Conservation (phyloP, 2,113 vertebrate genomes). For the Nansenia antarctica region DNA sequence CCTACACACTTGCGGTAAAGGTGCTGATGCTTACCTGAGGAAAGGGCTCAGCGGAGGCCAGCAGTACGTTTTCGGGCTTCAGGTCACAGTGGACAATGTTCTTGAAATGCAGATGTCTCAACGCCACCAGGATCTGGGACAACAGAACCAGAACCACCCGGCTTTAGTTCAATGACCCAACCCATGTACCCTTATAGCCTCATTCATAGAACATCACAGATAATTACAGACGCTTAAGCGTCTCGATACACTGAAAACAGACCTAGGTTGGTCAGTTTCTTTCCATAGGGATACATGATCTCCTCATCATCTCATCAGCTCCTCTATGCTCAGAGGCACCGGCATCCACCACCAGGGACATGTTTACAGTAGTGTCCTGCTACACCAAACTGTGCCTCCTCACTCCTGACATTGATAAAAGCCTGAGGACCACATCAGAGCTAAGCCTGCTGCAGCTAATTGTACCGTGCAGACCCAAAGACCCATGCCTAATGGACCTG, state of each 20-base stretch:
- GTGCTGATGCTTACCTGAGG: constrained; percentile 82
- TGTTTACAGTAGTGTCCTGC: constrained; percentile 45
- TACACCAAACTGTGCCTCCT: constrained; percentile 56
- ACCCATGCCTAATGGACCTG: constrained; percentile 61
- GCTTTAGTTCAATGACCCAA: constrained; percentile 7
- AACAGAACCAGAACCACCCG: constrained; percentile 15
- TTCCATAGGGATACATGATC: constrained; percentile 38
- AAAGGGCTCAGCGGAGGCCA: constrained; percentile 95
- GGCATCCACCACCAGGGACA: constrained; percentile 28
- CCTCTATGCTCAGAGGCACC: constrained; percentile 47
- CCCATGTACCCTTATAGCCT: background rate
- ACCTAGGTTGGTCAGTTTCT: constrained; percentile 50
- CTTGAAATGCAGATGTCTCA: constrained; percentile 98
- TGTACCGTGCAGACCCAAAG: constrained; percentile 40
- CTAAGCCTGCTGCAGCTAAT: constrained; percentile 59
- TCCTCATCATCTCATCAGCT: constrained; percentile 51
- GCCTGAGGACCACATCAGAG: constrained; percentile 68
- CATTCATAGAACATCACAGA: constrained; percentile 14
- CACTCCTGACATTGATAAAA: constrained; percentile 54
- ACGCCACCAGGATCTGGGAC: constrained; percentile 91
- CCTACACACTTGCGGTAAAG: background rate
- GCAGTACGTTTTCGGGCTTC: constrained; percentile 97
- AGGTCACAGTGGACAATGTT: constrained; percentile 99
- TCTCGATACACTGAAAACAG: constrained; percentile 40
- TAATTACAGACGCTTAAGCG: constrained; percentile 36